Conservation (phyloP, 2,113 vertebrate species). For the Neopipo cinnamomea region DNA sequence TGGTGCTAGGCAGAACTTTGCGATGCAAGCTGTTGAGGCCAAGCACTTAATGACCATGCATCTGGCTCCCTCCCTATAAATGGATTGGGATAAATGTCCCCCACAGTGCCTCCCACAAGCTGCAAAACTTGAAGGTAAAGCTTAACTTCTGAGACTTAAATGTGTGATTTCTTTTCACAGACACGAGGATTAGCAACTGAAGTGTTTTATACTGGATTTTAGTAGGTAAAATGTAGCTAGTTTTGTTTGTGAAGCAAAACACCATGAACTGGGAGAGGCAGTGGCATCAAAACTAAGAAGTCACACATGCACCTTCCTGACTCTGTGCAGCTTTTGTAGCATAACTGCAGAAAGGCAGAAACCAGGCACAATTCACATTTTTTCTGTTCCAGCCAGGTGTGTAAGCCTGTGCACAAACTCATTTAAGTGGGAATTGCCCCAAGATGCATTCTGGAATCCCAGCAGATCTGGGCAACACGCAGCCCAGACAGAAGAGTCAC, state of each 20-base stretch:
- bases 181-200: neutral
- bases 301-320: neutral
- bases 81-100: neutral
- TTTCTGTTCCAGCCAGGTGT: neutral
- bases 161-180: neutral
- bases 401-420: neutral
- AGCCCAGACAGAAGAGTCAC: neutral
- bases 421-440: neutral
- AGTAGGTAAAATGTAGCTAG: neutral
- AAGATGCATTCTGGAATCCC: neutral
- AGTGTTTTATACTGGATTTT: neutral
- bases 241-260: neutral
- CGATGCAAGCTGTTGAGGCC: neutral
- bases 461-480: neutral
- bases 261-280: neutral
- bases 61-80: neutral
- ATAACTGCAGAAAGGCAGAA: neutral
- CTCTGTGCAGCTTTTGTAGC: neutral
- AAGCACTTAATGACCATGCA: neutral
- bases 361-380: neutral
- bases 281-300: neutral
- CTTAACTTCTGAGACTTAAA: neutral
- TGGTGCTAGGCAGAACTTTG: neutral
- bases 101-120: neutral
- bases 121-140: neutral